Evolutionary conservation across 2,797 vertebrate species (phyloP).

Genomic region (Melopsittacus undulatus): DNA sequence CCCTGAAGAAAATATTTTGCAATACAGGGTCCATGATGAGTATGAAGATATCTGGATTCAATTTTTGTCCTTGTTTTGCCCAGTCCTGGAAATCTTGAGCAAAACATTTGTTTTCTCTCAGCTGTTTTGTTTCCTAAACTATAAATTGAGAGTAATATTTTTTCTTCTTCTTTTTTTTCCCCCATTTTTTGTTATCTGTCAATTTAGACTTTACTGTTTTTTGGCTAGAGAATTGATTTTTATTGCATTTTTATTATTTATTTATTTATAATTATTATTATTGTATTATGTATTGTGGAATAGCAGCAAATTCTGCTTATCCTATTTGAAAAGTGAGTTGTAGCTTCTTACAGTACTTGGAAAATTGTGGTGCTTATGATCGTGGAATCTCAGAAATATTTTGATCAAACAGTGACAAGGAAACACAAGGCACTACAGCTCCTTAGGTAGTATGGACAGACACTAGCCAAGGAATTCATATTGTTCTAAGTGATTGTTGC

Average conservation of each 20-base stretch:
- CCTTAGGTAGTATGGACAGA: neutral
- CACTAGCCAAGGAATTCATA: neutral
- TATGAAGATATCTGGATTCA: neutral
- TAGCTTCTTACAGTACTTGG: neutral
- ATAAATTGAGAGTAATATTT: neutral
- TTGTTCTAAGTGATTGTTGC: neutral
- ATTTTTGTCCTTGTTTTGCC: neutral
- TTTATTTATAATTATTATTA: neutral
- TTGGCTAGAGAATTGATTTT: neutral
- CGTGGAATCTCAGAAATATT: neutral
- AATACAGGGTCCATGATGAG: neutral
- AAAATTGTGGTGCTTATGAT: neutral
- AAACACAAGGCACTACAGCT: neutral
- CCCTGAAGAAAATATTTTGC: neutral
- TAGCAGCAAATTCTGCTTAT: neutral
- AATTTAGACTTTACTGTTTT: neutral
- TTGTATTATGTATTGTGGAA: neutral
- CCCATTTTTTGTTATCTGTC: neutral
- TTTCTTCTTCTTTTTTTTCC: no score
- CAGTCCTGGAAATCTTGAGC: neutral
- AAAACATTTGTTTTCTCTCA: neutral
- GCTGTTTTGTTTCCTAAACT: conserved; percentile 10
- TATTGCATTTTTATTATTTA: neutral
- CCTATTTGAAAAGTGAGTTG: neutral
- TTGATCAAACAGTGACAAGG: neutral